Base-by-base conservation (phyloP, 2,113 vertebrate species). In the Empidonax traillii region DNA sequence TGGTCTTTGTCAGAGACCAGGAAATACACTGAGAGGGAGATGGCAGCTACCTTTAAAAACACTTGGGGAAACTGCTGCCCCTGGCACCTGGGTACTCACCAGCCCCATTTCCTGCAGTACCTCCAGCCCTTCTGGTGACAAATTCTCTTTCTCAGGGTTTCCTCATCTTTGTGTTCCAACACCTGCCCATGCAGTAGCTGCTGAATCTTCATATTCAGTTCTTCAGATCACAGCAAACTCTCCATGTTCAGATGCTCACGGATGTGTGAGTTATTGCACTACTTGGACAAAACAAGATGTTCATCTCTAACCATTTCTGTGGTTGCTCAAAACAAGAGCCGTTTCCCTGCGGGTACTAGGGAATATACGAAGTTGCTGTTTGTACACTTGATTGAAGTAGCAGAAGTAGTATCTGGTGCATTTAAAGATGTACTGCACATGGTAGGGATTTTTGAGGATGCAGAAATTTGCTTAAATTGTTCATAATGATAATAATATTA, bases 221-320 rank as follows among this genome's bases (percentile, higher is more conserved):
- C 46, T 46, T 74, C 18, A 33, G 65, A 35, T 69, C 35, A 17
- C 1, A 22, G 21, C 37, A 66, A 7, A 16, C 9, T 16, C 69
- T 39, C 69, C 30, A 9, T 71, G 55, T 37, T 75, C 16, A 71
- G 43, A 12, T n/a, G 20, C 65, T 44, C 51, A 13, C 58, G 16
- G 30, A 39, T 25, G 49, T 85, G 56, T 74, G 86, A 56, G 55
- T 52, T 81, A 39, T 0, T 2, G 6, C 53, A 5, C 28, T 61
- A 33, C 21, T 59, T 47, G 35, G 44, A 10, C 3, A 4, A 66
- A 87, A 18, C 47, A 43, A 7, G 0, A 1, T 33, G 49, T 51
- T 77, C 33, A 46, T 23, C 3, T 15, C 28, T 12, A 4, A 9
- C 7, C 7, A 1, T 33, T 47, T 58, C 51, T 13, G 39, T 19